Base-by-base conservation (phyloP, 2,113 vertebrate species). In the Platichthys stellatus region DNA sequence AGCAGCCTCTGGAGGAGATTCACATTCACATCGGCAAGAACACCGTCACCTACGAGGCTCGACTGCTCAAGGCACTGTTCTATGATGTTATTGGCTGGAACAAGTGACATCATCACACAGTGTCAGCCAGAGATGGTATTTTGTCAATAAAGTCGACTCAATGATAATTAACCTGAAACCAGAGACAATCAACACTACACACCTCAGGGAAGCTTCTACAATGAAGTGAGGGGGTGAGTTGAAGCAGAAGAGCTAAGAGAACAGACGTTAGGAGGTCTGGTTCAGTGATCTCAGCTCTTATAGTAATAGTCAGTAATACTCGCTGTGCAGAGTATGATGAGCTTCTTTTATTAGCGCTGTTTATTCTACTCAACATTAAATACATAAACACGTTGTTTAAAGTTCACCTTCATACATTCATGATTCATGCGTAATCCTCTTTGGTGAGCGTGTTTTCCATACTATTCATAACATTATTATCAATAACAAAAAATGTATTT, bases 41-140 rank as follows among this genome's bases (percentile, higher is more conserved):
- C 78, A 98, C 97, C 0, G 96, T 99, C 76, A 98, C 97, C 0
- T 99, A 97, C 1, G 97, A 98, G 89, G 96, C 97, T 2, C 95
- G 97, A 51, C 93, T 96, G 53, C 83, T 99, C 79, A 97, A 96
- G 90, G 96, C 96, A 0, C 92, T 99, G 69, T 95, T 98, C 93
- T 97, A 97, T 71, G 95, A 96, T 71, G 96, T 99, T 72, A 95
- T 92, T 28, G 95, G 95, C 26, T 98, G 97, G 96, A 95, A 94
- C 88, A 81, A 88, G 2, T 97, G 94, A 92, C 18, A 0, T 86
- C 67, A 40, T 72, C n/a, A 20, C 17, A 35, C 38, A 18, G 18
- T 51, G 49, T 20, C 43, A 6, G 35, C 31, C 40, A 38, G 54
- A 11, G 21, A 18, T 2, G 26, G 11, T 23, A 31, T 43, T 59